A percentile compares a stretch with the other conserved stretches of the same genome.
phyloP scores from a whole-genome alignment of 2,797 vertebrate genomes.

The Enteromius argenteus region DNA sequence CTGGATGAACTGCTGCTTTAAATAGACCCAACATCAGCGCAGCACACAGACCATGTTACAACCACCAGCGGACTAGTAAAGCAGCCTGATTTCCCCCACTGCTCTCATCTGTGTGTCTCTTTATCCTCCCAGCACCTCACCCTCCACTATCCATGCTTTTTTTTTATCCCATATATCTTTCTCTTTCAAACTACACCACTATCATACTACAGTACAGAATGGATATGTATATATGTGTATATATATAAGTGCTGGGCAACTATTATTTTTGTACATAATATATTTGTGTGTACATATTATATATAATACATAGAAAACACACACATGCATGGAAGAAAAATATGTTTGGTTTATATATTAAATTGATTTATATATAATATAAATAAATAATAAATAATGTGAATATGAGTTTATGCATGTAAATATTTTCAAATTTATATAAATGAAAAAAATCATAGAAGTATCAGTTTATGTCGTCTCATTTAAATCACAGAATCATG shows the following conservation, averaged over 20 bases:
- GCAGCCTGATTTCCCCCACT: background rate
- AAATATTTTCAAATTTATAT: too few relatives aligned
- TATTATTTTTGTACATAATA: too few relatives aligned
- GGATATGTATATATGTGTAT: background rate
- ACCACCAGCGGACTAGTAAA: slow-evolving; percentile 12
- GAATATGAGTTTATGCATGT: too few relatives aligned
- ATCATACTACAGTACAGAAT: background rate
- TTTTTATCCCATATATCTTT: background rate
- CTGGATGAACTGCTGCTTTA: slow-evolving; percentile 29
- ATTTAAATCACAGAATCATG: background rate
- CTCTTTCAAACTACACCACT: background rate
- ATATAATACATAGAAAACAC: too few relatives aligned
- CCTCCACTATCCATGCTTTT: background rate
- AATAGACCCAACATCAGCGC: slow-evolving; percentile 46
- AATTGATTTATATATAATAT: too few relatives aligned
- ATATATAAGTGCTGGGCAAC: too few relatives aligned
- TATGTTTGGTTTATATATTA: too few relatives aligned
- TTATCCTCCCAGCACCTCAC: slow-evolving; percentile 10
- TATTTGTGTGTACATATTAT: too few relatives aligned
- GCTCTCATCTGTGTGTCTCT: background rate
- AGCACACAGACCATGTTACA: slow-evolving; percentile 24
- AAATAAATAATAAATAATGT: too few relatives aligned
- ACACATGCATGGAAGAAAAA: too few relatives aligned
- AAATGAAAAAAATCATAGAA: too few relatives aligned
- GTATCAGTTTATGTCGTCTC: background rate